phyloP scores from a whole-genome alignment of 2,113 vertebrate genomes.

The Malurus cyaneus region DNA sequence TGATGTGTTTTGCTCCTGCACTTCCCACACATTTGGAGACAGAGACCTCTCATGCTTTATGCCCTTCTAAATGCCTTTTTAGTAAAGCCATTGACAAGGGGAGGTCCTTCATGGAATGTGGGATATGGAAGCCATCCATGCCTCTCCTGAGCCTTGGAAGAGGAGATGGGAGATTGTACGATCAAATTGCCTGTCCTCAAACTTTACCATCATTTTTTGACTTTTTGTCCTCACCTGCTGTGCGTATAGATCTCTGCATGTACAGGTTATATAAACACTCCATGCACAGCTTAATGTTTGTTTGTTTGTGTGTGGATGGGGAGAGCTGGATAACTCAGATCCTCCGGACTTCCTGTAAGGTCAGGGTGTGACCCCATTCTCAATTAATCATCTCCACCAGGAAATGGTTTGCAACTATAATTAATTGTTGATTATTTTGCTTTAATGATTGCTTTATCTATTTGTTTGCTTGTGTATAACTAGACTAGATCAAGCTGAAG shows the following conservation, averaged over 20 bases:
- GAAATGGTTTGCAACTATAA: not conserved
- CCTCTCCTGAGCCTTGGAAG: not conserved
- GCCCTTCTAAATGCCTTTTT: not conserved
- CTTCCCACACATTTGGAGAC: not conserved
- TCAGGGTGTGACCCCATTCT: not conserved
- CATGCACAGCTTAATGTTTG: not conserved
- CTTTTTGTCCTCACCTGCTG: not conserved
- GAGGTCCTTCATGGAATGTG: rapidly evolving
- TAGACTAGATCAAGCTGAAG: not conserved
- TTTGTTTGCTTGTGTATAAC: not conserved
- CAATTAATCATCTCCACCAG: not conserved
- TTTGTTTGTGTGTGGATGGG: not conserved
- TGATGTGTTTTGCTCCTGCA: not conserved
- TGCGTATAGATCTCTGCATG: not conserved
- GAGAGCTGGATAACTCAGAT: not conserved
- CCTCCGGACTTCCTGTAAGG: not conserved
- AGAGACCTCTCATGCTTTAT: not conserved
- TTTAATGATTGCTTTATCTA: not conserved
- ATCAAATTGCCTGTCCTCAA: not conserved
- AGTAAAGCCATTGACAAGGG: not conserved
- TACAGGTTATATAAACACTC: not conserved
- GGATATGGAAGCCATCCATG: not conserved
- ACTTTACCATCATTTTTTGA: not conserved
- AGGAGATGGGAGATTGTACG: rapidly evolving
- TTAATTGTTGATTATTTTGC: not conserved